Evolutionary conservation across 2,888 invertebrate species (phyloP).

Genomic region (Lathronympha strigana): DNA sequence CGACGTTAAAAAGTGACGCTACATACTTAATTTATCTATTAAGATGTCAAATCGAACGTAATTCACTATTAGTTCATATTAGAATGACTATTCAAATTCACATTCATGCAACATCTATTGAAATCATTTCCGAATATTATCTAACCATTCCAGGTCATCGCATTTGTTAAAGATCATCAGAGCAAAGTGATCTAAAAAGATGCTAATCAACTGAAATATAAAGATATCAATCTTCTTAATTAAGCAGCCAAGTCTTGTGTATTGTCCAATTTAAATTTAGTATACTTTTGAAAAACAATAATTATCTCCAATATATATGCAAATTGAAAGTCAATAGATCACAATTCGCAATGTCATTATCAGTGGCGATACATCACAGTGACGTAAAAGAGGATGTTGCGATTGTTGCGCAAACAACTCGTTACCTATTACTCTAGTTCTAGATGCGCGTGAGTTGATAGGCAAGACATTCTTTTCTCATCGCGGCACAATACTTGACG

Average conservation of each 20-base stretch:
- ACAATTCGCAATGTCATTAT: constrained; percentile 20
- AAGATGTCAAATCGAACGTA: neutral
- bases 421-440: no score
- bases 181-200: neutral
- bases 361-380: constrained; percentile 9
- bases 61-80: neutral
- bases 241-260: no score
- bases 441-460: constrained; percentile 5
- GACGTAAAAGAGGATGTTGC: constrained; percentile 24
- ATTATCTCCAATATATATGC: no score
- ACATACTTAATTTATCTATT: no score
- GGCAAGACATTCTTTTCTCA: no score
- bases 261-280: neutral
- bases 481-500: no score
- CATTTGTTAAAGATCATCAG: neutral
- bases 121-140: neutral
- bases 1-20: no score
- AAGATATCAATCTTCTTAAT: neutral
- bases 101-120: neutral
- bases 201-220: neutral
- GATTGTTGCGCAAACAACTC: constrained; percentile 18
- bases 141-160: neutral
- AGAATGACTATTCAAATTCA: neutral
- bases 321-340: no score
- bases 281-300: no score